Evolutionary conservation across 64 coral and sea anemone species (phyloP).

Genomic region (Montipora cactus): DNA sequence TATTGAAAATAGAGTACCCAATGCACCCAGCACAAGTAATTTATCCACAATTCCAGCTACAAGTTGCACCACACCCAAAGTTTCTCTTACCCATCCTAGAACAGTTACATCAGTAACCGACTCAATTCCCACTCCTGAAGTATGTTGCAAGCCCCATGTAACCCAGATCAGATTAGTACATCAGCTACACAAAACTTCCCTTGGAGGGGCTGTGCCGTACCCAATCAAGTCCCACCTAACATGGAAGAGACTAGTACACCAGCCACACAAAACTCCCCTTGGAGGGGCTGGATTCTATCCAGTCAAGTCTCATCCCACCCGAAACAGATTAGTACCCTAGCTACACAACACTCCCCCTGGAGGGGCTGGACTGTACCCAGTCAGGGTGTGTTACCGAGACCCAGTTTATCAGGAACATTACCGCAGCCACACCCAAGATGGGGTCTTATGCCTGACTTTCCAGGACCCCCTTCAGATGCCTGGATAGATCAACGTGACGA

Average conservation of each 20-base stretch:
- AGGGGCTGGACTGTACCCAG: conserved; percentile 50
- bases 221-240: neutral
- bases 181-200: conserved; percentile 25
- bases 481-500: conserved; percentile 70
- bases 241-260: neutral
- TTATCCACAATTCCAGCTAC: conserved; percentile 14
- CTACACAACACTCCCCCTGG: conserved; percentile 34
- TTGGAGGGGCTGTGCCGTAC: conserved; percentile 58
- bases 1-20: conserved; percentile 9
- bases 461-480: conserved; percentile 42
- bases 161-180: neutral
- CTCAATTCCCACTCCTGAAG: conserved; percentile 35
- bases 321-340: neutral
- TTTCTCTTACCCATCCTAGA: conserved; percentile 29
- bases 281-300: conserved; percentile 43
- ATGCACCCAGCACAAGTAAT: conserved; percentile 11
- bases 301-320: neutral
- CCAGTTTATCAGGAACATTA: neutral
- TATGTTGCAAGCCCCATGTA: conserved; percentile 27
- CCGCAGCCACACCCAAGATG: conserved; percentile 23
- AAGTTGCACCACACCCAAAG: conserved; percentile 47
- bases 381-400: conserved; percentile 3
- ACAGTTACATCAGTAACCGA: conserved; percentile 30
- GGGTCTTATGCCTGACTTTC: conserved; percentile 39
- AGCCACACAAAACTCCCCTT: conserved; percentile 34